Conservation (phyloP, 2,888 invertebrate genomes). For the Microchrysa polita region DNA sequence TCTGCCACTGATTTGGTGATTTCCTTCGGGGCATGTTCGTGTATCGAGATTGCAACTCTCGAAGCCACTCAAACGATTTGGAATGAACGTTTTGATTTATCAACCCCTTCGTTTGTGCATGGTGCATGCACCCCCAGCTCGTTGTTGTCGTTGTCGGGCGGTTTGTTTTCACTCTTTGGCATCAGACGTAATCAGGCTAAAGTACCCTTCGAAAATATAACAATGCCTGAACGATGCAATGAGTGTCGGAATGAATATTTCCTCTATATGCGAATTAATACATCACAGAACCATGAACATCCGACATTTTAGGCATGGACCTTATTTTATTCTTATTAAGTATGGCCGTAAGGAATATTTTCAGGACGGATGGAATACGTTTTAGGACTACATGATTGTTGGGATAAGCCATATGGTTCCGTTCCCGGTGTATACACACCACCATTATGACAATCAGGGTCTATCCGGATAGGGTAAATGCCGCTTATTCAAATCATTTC, state of each 20-base stretch:
- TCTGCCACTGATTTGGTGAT: constrained; percentile 3
- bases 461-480: background rate
- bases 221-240: background rate
- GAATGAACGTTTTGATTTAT: background rate
- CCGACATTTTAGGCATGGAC: background rate
- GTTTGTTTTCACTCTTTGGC: background rate
- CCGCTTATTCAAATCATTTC: constrained; percentile 13
- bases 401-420: constrained; percentile 1
- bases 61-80: background rate
- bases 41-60: background rate
- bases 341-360: background rate
- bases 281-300: background rate
- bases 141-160: too few species aligned
- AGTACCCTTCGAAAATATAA: background rate
- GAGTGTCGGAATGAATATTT: constrained; percentile 7
- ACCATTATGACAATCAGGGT: background rate
- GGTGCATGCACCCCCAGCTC: background rate
- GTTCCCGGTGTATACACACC: background rate
- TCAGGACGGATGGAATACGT: too few species aligned
- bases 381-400: background rate
- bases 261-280: constrained; percentile 3
- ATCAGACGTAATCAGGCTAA: constrained; percentile 4
- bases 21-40: constrained; percentile 13
- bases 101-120: background rate
- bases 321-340: constrained; percentile 16